Percentiles rank a stretch among this genome's conserved stretches.
These are phyloP conservation scores for Nipponia nippon DNA, from an alignment of 2,113 vertebrate species.

Conservation along the genomic window DNA sequence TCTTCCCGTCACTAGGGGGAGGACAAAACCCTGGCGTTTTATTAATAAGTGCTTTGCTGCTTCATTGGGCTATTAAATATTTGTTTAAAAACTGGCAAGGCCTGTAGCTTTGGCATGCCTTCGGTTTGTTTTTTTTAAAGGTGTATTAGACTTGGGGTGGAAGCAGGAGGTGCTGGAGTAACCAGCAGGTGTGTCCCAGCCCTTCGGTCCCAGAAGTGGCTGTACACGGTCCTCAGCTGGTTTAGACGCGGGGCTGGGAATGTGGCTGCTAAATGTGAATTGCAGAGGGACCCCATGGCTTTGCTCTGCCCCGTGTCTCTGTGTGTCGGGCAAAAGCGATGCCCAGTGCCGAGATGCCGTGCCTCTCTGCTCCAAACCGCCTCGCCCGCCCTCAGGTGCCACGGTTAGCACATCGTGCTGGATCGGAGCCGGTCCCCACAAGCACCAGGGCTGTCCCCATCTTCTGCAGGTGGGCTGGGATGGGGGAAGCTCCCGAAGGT, in stretches of 20 bases:
- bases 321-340: rapidly evolving
- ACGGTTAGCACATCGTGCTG: rapidly evolving
- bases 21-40: neutral
- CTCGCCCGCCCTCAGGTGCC: neutral
- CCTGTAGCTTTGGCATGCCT: neutral
- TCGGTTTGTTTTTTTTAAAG: neutral
- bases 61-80: neutral
- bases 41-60: neutral
- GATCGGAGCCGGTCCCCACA: rapidly evolving
- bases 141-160: neutral
- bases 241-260: rapidly evolving
- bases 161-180: neutral
- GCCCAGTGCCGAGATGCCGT: neutral
- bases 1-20: constrained; percentile 14
- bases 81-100: neutral
- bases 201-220: rapidly evolving
- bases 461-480: rapidly evolving
- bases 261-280: rapidly evolving
- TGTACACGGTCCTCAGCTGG: rapidly evolving
- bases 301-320: neutral
- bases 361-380: neutral
- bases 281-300: neutral
- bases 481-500: neutral
- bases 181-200: neutral
- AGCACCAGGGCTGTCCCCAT: rapidly evolving